These are phyloP conservation scores for Aurelia sp. DNA, from an alignment of 30 jellyfish, hydroid and myxozoan genomes.

Conservation along the genomic window DNA sequence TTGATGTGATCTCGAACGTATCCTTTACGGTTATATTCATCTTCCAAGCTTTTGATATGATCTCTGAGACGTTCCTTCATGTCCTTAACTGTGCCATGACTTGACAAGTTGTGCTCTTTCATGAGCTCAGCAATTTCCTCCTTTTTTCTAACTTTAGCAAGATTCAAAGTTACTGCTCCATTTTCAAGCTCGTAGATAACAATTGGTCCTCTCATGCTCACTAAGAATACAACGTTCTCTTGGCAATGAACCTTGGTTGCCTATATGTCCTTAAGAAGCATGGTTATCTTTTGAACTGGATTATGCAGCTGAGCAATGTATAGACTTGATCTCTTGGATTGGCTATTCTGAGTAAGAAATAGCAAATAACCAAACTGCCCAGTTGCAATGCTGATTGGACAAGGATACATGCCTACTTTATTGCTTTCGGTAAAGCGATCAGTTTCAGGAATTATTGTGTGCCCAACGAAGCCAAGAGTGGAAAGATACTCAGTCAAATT, in stretches of 20 bases:
- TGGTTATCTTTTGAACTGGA: not conserved
- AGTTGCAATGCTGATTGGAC: slow-evolving; percentile 3
- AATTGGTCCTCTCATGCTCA: not conserved
- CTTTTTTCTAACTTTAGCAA: not conserved
- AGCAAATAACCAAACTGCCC: slow-evolving; percentile 30
- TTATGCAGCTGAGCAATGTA: slow-evolving; percentile 27
- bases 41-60: too few relatives aligned
- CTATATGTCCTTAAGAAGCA: too few relatives aligned
- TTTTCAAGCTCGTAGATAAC: not conserved
- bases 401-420: slow-evolving; percentile 36
- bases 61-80: too few relatives aligned
- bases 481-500: not conserved
- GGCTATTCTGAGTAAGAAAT: not conserved
- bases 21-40: too few relatives aligned
- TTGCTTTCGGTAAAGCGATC: not conserved
- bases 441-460: slow-evolving; percentile 14
- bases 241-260: too few relatives aligned
- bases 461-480: slow-evolving; percentile 26
- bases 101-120: too few relatives aligned
- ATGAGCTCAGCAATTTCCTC: not conserved
- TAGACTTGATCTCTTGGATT: not conserved
- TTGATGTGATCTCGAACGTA: too few relatives aligned
- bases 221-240: not conserved
- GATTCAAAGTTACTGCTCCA: not conserved
- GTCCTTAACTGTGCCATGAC: too few relatives aligned